Base-by-base conservation (phyloP, 2,797 vertebrate species). In the Remorina albescens region DNA sequence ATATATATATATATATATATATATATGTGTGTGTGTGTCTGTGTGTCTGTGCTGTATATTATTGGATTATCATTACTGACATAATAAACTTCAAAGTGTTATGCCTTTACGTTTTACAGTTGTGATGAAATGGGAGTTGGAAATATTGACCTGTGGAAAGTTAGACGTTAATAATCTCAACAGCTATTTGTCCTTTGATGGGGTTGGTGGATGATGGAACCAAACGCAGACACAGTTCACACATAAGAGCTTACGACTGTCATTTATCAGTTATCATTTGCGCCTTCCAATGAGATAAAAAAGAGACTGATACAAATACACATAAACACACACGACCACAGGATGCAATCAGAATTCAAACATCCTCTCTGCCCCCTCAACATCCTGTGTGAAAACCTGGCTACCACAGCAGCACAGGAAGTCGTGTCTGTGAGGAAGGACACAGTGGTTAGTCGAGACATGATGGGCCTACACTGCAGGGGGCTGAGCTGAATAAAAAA, bases 321-420 rank as follows among this genome's bases (percentile, higher is more conserved):
- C 28, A 72, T 73, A 67, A 26, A 79, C 51, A 56, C 73, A 76
- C 81, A 72, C 63, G 39, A 73, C 79, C 85, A 83, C 87, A 88
- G 90, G 88, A 91, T 87, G 86, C 11, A 62, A 91, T 85, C 72
- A 63, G 60, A 75, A 75, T 44, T 83, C 1, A 21, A 70, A 78
- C 83, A 82, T 91, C 91, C 90, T 87, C 72, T 87, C 80, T 80
- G 72, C 88, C 90, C 83, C 85, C 88, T 86, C 85, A 81, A 79
- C 90, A 89, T 93, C 92, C 91, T 90, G 86, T 88, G 73, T 85
- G 82, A 87, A 86, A 83, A 80, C 67, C 64, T 12, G 11, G 44
- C 80, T 46, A 78, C 80, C 58, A 44, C 83, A 78, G 62, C 65
- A 65, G 30, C 54, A 58, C 89, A 89, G 90, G 90, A 93, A 91